Evolutionary conservation across 2,113 vertebrate species (phyloP).

Genomic region (Rhea americana): DNA sequence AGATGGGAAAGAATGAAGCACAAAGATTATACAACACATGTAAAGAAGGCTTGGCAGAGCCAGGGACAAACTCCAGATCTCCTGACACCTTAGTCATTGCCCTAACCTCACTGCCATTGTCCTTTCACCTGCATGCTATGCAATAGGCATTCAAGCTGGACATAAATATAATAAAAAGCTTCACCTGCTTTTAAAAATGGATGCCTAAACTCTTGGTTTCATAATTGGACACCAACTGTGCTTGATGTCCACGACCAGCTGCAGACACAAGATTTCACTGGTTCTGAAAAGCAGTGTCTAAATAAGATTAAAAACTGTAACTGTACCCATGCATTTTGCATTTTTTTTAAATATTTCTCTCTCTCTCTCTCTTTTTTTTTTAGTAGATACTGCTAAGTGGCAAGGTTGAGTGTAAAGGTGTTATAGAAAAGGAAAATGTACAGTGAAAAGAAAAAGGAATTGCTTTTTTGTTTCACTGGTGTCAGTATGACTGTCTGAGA

Average conservation of each 20-base stretch:
- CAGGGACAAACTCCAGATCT: not conserved
- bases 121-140: not conserved
- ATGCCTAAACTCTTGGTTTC: not conserved
- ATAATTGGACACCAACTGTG: not conserved
- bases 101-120: not conserved
- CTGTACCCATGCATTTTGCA: not conserved
- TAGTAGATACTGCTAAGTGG: not conserved
- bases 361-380: not conserved
- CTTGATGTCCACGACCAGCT: not conserved
- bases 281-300: not conserved
- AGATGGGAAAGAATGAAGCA: conserved; percentile 51
- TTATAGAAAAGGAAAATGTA: not conserved
- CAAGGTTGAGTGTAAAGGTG: not conserved
- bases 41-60: conserved; percentile 20
- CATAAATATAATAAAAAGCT: not conserved
- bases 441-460: not conserved
- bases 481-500: not conserved
- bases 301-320: not conserved
- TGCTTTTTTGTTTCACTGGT: not conserved
- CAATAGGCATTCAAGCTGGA: not conserved
- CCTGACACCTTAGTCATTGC: not conserved
- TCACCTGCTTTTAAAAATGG: not conserved
- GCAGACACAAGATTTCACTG: not conserved
- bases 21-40: conserved; percentile 16
- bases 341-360: not conserved